Base-by-base conservation (phyloP, 2,888 invertebrate species). In the Leptinotarsa haldemani region DNA sequence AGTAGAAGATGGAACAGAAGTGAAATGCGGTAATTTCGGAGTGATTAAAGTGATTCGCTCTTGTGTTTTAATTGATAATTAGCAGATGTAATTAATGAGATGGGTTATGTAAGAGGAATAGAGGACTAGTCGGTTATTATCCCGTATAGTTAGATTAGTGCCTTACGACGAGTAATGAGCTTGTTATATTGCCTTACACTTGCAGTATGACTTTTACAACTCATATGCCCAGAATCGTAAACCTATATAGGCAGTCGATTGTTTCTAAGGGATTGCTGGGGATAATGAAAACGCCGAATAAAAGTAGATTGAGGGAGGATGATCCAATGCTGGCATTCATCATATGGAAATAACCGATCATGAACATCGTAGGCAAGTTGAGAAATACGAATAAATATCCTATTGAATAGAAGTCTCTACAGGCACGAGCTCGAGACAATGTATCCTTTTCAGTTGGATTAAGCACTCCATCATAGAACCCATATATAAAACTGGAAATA, bases 41-140 rank as follows among this genome's bases (percentile, higher is more conserved):
- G 81, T 82, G 81, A 83, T 84, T 83, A 82, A 81, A 79, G 77
- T 79, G 81, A 82, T 82, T 80, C 80, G 73, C 78, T 72, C 67
- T 69, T 78, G 75, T 79, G 80, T 83, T 84, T 75, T 79, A 79
- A 79, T 79, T 79, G 83, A 82, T 84, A 83, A 84, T 84, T 84
- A 84, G 81, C 76, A 78, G 80, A 83, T 78, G 81, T 83, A 82
- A 83, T 83, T 82, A 82, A 81, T 81, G 80, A 76, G 76, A 77
- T 76, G 69, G 77, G 77, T 78, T 78, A 74, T 73, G 74, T 76
- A 73, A 53, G 70, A 68, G 72, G 63, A 73, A 77, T 72, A 73
- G 69, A 75, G 76, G 73, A 75, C 78, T 78, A 79, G 79, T 78
- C 76, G 75, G 80, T 80, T 80, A 81, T 81, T 80, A 81, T 76